Evolutionary conservation across 2,888 invertebrate species (phyloP).

Genomic region (Drosophila fulvimacula): DNA sequence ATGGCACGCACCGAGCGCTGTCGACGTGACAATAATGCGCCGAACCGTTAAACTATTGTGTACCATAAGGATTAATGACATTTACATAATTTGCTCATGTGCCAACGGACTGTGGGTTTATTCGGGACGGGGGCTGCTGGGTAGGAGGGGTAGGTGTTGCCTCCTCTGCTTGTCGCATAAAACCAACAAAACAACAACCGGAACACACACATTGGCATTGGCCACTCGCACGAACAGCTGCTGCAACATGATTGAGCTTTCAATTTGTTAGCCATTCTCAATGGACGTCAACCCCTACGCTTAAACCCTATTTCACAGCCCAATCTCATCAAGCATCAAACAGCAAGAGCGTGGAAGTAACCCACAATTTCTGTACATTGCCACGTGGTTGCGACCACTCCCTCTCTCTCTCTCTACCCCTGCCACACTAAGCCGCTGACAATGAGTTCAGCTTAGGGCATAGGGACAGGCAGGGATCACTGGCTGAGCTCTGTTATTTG

Average conservation of each 20-base stretch:
- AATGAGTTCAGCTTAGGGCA: conserved; percentile 46
- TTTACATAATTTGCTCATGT: conserved; percentile 79
- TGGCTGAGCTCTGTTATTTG: conserved; percentile 18
- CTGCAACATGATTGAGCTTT: conserved; percentile 81
- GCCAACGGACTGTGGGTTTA: conserved; percentile 26
- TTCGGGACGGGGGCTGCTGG: conserved; percentile 3
- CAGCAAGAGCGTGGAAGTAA: conserved; percentile 14
- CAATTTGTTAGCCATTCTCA: conserved; percentile 70
- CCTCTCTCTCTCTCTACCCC: neutral
- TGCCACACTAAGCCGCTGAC: conserved; percentile 52
- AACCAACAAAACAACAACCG: conserved; percentile 55
- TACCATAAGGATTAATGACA: conserved; percentile 81
- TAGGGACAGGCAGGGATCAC: conserved; percentile 1
- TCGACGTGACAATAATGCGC: conserved; percentile 81
- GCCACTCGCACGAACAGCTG: conserved; percentile 77
- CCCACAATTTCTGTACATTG: conserved; percentile 54
- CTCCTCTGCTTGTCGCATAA: conserved; percentile 41
- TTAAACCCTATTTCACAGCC: conserved; percentile 13
- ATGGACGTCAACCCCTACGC: neutral
- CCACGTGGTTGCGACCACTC: conserved; percentile 45
- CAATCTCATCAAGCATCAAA: conserved; percentile 20
- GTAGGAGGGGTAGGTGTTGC: conserved; percentile 21
- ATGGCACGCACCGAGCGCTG: conserved; percentile 57
- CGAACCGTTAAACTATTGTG: conserved; percentile 82
- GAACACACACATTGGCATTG: conserved; percentile 50